Base-by-base conservation (phyloP, 2,888 invertebrate genomes). In the Drosophila paramelanica region DNA sequence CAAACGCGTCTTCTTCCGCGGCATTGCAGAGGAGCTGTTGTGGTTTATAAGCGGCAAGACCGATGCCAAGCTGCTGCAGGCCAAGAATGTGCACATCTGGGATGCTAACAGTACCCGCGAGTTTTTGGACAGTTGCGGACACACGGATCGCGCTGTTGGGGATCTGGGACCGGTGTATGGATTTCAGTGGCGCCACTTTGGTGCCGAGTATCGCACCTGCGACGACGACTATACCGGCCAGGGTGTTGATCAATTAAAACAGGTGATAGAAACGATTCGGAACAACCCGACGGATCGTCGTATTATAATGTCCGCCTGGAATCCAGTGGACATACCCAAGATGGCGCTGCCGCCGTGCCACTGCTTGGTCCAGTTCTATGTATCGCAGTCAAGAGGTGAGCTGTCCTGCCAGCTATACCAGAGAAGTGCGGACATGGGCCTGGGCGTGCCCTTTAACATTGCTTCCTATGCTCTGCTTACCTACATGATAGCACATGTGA, bases 261-360 rank as follows among this genome's bases (percentile, higher is more conserved):
- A 95, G 77, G 94, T 98, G 13, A 98, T 99, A 73, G 90, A 96
- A 3, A 96, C 95, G 27, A 95, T 99, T 65, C 95, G 94, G 87
- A 95, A 93, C 0, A 96, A 96, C 79, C 98, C 99, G 3, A 93
- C 96, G 77, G 97, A 98, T 89, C 94, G 99, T 75, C 94, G 99
- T 69, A 98, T 99, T 78, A 94, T 99, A 52, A 95, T 99, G 95
- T 96, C 96, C 67, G 97, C 99, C 0, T 99, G 99, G 99, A 99
- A 99, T 93, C 97, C 98, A 0, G 90, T 94, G 78, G 97, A 98
- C 92, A 91, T 99, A 31, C 94, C 95, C 1, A 93, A 95, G 92
- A 99, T 99, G 99, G 99, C 98, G 0, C 93, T 99, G 53, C 99
- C 99, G 0, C 99, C 99, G 0, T 99, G 99, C 89, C 99, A 99